Base-by-base conservation (phyloP, 2,888 invertebrate species). In the Melanotus villosus region DNA sequence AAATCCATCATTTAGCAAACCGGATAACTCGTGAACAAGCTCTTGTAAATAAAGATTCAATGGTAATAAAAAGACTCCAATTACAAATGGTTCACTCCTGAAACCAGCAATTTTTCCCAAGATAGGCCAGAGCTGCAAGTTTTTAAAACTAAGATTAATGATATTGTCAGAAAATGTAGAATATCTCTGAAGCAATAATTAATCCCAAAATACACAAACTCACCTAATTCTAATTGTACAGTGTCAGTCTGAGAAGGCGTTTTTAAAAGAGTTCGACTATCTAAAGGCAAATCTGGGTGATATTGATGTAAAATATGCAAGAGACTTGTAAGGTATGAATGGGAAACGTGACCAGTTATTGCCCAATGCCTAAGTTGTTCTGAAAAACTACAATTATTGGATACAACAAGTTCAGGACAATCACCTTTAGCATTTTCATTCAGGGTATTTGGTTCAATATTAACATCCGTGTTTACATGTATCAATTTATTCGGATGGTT, bases 251-350 rank as follows among this genome's bases (percentile, higher is more conserved):
- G 16, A 43, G 9, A 12, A 7, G 65, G 59, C 30, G 63, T 70
- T 43, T 52, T 38, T 43, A 71, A 57, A 67, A 73, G 68, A 9
- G 73, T 73, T 34, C 69, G 47, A 47, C 69, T 50, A 50, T 73
- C 71, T 63, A 71, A 62, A 34, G 73, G 69, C 26, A 73, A 63
- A 43, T 67, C 71, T 50, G 71, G 66, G 50, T 71, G 73, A 54
- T 63, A 63, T n/a, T 65, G 62, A 34, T 30, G 18, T 23, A 68
- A 38, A 36, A 68, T 43, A 38, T 68, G 60, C 10, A 58, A 19
- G 4, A 58, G 23, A 14, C 14, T 19, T 14, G 58, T 58, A 10
- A 58, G 23, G 5, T 2, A 10, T 10, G 18, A 36, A 26, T 43
- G 58, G 6, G 58, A 16, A 26, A 26, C 26, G 7, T 26, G 3